These are phyloP conservation scores for Fragum fragum DNA, from an alignment of 2,888 invertebrate genomes.

Conservation along the genomic window DNA sequence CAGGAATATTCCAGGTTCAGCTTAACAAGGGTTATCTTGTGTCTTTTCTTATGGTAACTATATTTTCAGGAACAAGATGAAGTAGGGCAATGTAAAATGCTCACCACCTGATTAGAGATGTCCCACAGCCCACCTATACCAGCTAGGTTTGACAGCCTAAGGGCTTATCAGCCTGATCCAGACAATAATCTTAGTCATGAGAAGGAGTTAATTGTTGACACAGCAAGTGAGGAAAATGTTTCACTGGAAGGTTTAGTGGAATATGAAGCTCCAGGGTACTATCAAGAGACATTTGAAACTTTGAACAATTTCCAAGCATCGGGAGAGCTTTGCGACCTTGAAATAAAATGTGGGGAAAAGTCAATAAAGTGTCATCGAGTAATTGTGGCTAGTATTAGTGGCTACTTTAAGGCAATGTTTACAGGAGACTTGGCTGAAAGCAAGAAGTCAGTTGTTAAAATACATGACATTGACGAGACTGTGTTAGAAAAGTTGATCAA, in stretches of 20 bases:
- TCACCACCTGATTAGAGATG: slow-evolving; percentile 24
- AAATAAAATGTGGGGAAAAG: slow-evolving; percentile 78
- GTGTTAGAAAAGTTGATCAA: slow-evolving; percentile 85
- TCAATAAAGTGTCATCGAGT: slow-evolving; percentile 86
- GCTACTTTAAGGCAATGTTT: slow-evolving; percentile 88
- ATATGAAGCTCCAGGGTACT: slow-evolving; percentile 58
- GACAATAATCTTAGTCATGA: background rate
- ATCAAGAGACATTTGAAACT: slow-evolving; percentile 73
- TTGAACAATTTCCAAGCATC: slow-evolving; percentile 80
- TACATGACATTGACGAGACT: slow-evolving; percentile 85
- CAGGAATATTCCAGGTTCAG: too few relatives aligned
- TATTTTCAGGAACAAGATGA: background rate
- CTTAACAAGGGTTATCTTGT: too few relatives aligned
- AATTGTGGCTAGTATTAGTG: slow-evolving; percentile 87
- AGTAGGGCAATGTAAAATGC: background rate
- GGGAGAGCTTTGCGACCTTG: slow-evolving; percentile 85
- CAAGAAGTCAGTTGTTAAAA: slow-evolving; percentile 78
- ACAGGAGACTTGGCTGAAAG: slow-evolving; percentile 86
- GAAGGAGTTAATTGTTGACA: background rate
- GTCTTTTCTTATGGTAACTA: too few relatives aligned
- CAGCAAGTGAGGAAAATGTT: slow-evolving; percentile 13
- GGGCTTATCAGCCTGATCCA: slow-evolving; percentile 24
- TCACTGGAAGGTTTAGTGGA: slow-evolving; percentile 25
- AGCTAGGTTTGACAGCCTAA: slow-evolving; percentile 52
- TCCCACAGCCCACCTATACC: slow-evolving; percentile 54